Evolutionary conservation across 2,113 vertebrate genomes (phyloP).

Genomic region (Varanus komodoensis): DNA sequence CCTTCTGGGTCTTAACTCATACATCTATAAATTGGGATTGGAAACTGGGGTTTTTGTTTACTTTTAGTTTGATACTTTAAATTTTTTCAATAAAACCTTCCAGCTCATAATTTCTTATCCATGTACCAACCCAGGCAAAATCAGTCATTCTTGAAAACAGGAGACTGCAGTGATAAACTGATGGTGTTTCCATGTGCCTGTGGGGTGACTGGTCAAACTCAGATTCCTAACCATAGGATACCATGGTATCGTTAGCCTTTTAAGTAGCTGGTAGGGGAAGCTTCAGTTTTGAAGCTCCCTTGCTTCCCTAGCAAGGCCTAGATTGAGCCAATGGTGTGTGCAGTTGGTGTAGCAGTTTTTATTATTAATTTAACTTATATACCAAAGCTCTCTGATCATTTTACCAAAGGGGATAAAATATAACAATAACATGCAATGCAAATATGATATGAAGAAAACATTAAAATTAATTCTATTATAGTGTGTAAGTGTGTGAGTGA

Average conservation of each 20-base stretch:
- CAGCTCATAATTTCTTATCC: no score
- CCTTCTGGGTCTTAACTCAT: no score
- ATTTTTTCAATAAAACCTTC: not conserved
- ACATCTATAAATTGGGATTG: not conserved
- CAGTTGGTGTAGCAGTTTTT: not conserved
- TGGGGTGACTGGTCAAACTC: not conserved
- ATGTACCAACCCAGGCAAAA: not conserved
- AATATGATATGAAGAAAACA: no score
- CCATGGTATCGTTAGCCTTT: not conserved
- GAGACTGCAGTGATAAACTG: not conserved
- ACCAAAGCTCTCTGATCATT: no score
- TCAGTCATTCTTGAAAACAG: not conserved
- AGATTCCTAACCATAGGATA: not conserved
- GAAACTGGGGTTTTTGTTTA: not conserved
- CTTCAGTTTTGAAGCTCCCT: no score
- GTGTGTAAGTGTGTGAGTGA: no score
- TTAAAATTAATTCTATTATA: no score
- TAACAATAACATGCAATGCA: no score
- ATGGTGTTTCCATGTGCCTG: not conserved
- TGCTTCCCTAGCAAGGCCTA: not conserved
- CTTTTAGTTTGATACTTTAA: not conserved
- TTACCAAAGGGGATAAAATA: no score
- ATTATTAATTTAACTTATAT: not conserved
- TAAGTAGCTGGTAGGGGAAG: not conserved
- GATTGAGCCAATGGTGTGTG: not conserved